Percentiles rank a stretch among this genome's conserved stretches.
These are phyloP conservation scores for Euphonia xanthogaster DNA, from an alignment of 2,797 vertebrate species.

Conservation along the genomic window DNA sequence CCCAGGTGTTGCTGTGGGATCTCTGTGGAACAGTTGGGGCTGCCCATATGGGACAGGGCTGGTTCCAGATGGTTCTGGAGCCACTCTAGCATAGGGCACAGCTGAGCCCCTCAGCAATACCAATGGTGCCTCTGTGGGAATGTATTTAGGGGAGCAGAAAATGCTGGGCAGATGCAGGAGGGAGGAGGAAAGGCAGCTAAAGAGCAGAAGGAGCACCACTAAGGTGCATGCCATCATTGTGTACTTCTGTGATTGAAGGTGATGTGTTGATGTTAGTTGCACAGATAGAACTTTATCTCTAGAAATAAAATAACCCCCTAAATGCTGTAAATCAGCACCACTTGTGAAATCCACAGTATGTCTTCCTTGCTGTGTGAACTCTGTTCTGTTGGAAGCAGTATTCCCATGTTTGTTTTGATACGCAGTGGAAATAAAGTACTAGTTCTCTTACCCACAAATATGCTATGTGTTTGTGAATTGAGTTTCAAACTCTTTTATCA, in stretches of 20 bases:
- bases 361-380: background rate
- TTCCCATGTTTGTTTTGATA: background rate
- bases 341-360: background rate
- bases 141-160: background rate
- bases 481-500: constrained; percentile 52
- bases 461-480: constrained; percentile 47
- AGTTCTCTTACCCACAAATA: background rate
- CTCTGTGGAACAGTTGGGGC: rapidly evolving
- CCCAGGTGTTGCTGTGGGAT: no score
- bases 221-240: no score
- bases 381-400: background rate
- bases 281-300: background rate
- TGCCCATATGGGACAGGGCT: background rate
- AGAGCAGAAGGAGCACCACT: rapidly evolving
- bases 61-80: background rate
- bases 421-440: constrained; percentile 2
- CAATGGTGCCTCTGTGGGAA: background rate
- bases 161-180: background rate
- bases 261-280: background rate
- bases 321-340: background rate
- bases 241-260: background rate
- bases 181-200: background rate
- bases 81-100: background rate
- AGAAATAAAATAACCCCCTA: background rate
- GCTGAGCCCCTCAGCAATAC: rapidly evolving